A percentile compares a stretch with the other conserved stretches of the same genome.
Conservation (phyloP, 2,888 invertebrate species). For the Brenthis daphne region DNA sequence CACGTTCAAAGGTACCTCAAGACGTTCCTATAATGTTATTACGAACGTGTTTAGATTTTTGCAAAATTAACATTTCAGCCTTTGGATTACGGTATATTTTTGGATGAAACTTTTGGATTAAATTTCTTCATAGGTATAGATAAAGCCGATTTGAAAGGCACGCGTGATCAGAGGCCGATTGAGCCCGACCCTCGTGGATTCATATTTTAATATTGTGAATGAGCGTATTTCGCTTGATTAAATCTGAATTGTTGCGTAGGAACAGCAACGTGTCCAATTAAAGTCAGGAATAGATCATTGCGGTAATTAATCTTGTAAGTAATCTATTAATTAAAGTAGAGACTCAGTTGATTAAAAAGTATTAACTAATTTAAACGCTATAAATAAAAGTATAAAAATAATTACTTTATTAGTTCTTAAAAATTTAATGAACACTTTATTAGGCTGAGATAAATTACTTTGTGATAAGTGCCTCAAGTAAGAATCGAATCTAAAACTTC, state of each 20-base stretch:
- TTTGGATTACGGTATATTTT: conserved; percentile 50
- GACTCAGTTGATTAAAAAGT: neutral
- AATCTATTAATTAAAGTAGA: neutral
- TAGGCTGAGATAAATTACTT: too few species aligned
- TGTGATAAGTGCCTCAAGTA: too few species aligned
- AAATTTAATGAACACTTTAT: too few species aligned
- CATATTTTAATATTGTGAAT: conserved; percentile 79
- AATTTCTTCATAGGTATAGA: conserved; percentile 39
- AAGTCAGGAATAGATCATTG: neutral
- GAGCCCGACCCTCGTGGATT: conserved; percentile 62
- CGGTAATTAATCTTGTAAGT: neutral
- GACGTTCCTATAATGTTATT: conserved; percentile 56
- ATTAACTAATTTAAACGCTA: too few species aligned
- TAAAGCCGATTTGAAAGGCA: conserved; percentile 77
- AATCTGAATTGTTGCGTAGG: conserved; percentile 55
- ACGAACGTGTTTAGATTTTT: conserved; percentile 28
- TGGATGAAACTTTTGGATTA: conserved; percentile 48
- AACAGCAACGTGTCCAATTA: conserved; percentile 24
- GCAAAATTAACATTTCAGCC: conserved; percentile 47
- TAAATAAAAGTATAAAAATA: too few species aligned
- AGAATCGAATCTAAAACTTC: too few species aligned
- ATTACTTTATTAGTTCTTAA: too few species aligned
- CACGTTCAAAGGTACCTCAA: conserved; percentile 73
- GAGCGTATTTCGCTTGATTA: conserved; percentile 70
- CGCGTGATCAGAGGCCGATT: conserved; percentile 78